Conservation (phyloP, 2,888 invertebrate genomes). For the Linyphia triangularis region DNA sequence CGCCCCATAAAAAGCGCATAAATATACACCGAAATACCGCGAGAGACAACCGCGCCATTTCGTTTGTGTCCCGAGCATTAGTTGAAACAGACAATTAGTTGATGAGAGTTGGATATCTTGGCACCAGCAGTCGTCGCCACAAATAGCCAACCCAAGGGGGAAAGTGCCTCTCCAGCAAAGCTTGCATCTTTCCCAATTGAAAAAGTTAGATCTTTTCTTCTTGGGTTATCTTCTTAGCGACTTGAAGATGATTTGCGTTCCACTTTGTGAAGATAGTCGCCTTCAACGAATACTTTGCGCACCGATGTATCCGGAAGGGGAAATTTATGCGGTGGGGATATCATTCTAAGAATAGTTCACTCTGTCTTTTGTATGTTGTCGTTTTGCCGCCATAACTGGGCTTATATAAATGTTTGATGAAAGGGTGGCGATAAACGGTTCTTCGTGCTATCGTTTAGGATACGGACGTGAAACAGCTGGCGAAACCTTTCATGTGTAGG, state of each 20-base stretch:
- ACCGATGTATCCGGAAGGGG: slow-evolving; percentile 5
- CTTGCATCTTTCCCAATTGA: slow-evolving; percentile 19
- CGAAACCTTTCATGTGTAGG: too few species aligned
- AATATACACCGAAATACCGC: not conserved
- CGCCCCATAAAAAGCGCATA: too few species aligned
- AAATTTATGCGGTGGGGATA: slow-evolving; percentile 11
- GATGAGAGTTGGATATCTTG: slow-evolving; percentile 36
- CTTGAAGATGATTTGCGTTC: slow-evolving; percentile 23
- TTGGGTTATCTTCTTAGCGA: slow-evolving; percentile 7
- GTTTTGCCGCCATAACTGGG: not conserved
- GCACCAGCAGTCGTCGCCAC: slow-evolving; percentile 9
- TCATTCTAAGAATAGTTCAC: not conserved
- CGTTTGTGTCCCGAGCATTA: not conserved
- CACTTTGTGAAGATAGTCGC: not conserved
- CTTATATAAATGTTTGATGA: too few species aligned
- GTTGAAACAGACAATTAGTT: slow-evolving; percentile 36
- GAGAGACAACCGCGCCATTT: not conserved
- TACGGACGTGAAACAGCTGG: too few species aligned
- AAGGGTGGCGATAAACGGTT: too few species aligned
- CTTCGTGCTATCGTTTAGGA: too few species aligned
- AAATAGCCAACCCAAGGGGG: slow-evolving; percentile 16
- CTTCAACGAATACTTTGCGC: slow-evolving; percentile 32
- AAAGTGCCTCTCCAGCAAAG: not conserved
- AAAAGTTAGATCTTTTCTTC: not conserved
- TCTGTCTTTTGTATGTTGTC: not conserved